Evolutionary conservation across 2,113 vertebrate species (phyloP), one percentile per base, ranked within the genome.

Genomic region (Hippolais icterina): DNA sequence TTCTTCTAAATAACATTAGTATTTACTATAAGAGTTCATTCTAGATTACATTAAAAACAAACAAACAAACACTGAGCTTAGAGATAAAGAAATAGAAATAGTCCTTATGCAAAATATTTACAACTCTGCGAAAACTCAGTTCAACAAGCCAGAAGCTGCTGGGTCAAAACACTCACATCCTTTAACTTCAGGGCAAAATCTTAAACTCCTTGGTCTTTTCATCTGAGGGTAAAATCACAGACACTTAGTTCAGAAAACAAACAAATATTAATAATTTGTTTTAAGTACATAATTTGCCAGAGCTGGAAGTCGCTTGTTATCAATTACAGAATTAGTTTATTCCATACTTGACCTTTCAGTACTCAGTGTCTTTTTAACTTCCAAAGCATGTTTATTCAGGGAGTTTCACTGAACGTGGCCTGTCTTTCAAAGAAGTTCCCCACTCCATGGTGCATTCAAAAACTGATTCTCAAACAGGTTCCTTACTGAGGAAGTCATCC

Each of bases 271-370:
- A 54, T 93, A 41, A 80, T 69, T 88, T 47, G 4, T 54, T 85
- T 90, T 90, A 81, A 93, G 39, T n/a, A 68, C 68, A 59, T 90
- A 63, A 88, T 93, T 96, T 94, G 63, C 75, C 71, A 83, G 92
- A 95, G 27, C 71, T 88, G 93, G 60, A 94, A 83, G 78, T 91
- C 3, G 15, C 50, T 92, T 53, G 21, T 90, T 71, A 70, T 53
- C 87, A 83, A 68, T 96, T 94, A 94, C 27, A 56, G 82, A 93
- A 52, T 72, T 74, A 74, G 93, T 94, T 89, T 83, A 89, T 56
- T 94, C 42, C 64, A 52, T 89, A 56, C 74, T 90, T 96, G 88
- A 90, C 89, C 72, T 94, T 93, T 79, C 2, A 6, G 64, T 90
- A 52, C 31, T 90, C 21, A 64, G 59, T 64, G 59, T 63, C 42